Evolutionary conservation across 2,797 vertebrate species (phyloP).

Genomic region (Malacoraja senta): DNA sequence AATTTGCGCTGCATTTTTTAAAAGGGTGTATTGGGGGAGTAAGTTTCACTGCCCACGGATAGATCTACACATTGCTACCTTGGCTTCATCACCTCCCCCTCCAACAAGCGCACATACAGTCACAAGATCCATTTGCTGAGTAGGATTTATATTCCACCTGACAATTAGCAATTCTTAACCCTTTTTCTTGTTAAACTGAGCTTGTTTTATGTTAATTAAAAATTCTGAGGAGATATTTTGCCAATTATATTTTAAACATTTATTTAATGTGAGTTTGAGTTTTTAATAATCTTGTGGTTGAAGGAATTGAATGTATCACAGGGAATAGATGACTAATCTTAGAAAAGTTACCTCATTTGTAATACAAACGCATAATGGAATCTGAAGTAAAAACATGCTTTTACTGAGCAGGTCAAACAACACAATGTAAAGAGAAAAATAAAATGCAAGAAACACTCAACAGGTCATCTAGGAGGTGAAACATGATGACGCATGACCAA

Average conservation of each 20-base stretch:
- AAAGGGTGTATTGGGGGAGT: slow-evolving; percentile 3
- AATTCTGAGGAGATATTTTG: not conserved
- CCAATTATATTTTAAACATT: not conserved
- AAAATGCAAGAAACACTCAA: too few species aligned
- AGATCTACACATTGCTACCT: not conserved
- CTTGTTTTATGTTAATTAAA: not conserved
- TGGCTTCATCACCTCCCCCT: not conserved
- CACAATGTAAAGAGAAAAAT: too few species aligned
- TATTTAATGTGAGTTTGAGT: not conserved
- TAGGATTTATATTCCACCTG: not conserved
- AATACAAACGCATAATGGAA: too few species aligned
- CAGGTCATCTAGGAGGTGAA: too few species aligned
- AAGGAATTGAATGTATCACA: not conserved
- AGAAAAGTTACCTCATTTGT: not conserved
- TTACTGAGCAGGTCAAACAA: too few species aligned
- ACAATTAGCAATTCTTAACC: not conserved
- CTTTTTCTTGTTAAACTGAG: not conserved
- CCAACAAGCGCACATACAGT: not conserved
- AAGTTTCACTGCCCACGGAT: not conserved
- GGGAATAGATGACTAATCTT: too few species aligned
- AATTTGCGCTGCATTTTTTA: not conserved
- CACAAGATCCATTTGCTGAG: not conserved
- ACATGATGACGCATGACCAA: too few species aligned
- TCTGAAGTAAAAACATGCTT: too few species aligned
- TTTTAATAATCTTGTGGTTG: not conserved